Evolutionary conservation across 2,797 vertebrate genomes (phyloP).

Genomic region (Adelosebastes latens): DNA sequence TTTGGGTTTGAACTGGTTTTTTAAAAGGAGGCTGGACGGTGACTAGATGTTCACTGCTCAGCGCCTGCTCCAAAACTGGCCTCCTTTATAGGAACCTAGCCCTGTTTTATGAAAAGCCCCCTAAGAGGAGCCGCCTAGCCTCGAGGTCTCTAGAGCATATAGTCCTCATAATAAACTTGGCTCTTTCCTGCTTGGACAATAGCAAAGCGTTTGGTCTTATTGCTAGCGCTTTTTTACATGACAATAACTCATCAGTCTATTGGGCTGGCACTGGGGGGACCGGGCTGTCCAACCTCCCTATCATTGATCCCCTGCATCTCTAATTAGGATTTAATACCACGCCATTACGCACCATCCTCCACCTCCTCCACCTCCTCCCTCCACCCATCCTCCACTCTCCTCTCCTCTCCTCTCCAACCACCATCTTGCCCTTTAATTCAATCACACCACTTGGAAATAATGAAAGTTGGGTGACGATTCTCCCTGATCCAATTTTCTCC

Average conservation of each 20-base stretch:
- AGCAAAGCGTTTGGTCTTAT: slow-evolving; percentile 99
- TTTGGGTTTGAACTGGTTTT: slow-evolving; percentile 80
- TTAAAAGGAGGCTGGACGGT: slow-evolving; percentile 84
- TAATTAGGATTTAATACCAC: slow-evolving; percentile 99
- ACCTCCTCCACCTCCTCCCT: slow-evolving; percentile 82
- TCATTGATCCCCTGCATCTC: slow-evolving; percentile 99
- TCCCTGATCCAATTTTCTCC: slow-evolving; percentile 99
- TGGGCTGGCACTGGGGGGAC: slow-evolving; percentile 99
- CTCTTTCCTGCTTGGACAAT: slow-evolving; percentile 99
- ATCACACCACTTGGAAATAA: slow-evolving; percentile 99
- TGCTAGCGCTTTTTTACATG: slow-evolving; percentile 99
- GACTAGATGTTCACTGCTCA: slow-evolving; percentile 97
- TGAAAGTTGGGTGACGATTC: slow-evolving; percentile 99
- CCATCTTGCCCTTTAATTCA: slow-evolving; percentile 99
- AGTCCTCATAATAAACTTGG: slow-evolving; percentile 99
- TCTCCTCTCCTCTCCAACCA: slow-evolving; percentile 89
- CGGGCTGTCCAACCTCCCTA: slow-evolving; percentile 99
- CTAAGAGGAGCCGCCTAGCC: slow-evolving; percentile 99
- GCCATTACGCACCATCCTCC: slow-evolving; percentile 94
- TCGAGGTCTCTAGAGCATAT: slow-evolving; percentile 99
- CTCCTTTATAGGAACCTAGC: slow-evolving; percentile 98
- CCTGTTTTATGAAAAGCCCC: slow-evolving; percentile 99
- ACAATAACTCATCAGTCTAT: slow-evolving; percentile 99
- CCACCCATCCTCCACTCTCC: slow-evolving; percentile 78
- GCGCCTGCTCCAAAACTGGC: slow-evolving; percentile 98